phyloP scores from a whole-genome alignment of 1,140 invertebrate species.

The Antheraea mylitta region DNA sequence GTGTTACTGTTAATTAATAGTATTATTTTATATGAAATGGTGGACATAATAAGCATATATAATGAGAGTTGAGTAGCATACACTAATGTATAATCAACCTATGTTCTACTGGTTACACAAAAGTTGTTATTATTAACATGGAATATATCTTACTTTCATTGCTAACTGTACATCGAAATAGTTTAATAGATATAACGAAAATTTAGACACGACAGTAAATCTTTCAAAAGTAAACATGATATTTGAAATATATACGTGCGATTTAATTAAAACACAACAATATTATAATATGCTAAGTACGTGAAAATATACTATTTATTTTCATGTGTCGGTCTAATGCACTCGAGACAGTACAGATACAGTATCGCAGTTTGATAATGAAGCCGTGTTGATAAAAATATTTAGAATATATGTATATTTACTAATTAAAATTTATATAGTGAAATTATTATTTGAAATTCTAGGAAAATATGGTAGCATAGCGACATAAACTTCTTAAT shows the following conservation, averaged over 20 bases:
- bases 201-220: background rate
- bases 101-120: no score
- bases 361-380: background rate
- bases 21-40: no score
- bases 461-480: no score
- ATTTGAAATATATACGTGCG: constrained; percentile 24
- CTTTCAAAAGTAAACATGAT: background rate
- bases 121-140: background rate
- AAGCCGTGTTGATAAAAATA: background rate
- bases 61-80: background rate
- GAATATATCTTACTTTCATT: constrained; percentile 1
- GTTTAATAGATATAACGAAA: background rate
- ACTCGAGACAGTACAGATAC: background rate
- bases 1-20: no score
- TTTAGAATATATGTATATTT: no score
- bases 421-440: no score
- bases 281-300: constrained; percentile 18
- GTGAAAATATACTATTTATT: constrained; percentile 12
- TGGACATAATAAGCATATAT: no score
- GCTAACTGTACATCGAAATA: background rate
- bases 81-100: background rate
- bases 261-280: constrained; percentile 25
- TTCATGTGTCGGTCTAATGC: background rate
- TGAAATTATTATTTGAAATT: no score
- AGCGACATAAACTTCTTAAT: no score